Base-by-base conservation (phyloP, 2,888 invertebrate genomes). In the Heliconius cydno region DNA sequence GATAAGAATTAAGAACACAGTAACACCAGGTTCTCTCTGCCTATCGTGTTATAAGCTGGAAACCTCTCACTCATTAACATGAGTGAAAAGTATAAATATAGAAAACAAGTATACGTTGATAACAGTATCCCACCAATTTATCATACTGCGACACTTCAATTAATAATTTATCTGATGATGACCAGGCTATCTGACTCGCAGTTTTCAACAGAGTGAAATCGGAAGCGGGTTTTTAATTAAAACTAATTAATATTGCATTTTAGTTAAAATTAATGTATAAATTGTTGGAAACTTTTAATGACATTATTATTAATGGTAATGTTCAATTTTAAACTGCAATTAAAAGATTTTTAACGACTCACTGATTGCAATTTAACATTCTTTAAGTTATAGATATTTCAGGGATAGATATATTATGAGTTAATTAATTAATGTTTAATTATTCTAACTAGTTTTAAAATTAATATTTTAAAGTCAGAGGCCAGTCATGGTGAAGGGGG, bases 151-250 rank as follows among this genome's bases (percentile, higher is more conserved):
- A 72, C 30, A 30, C 22, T 30, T 57, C 72, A 72, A 72, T 72
- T 72, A 70, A n/a, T 60, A 41, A n/a, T n/a, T n/a, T 70, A 57
- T 34, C 72, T 57, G 72, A n/a, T 34, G n/a, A n/a, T 34, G 72
- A 73, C 57, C 22, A 57, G 5, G n/a, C 12, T 38, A 68, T 68
- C 5, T 68, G 68, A 68, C 6, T n/a, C n/a, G 22, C 68, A 38
- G 22, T 38, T 38, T 68, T n/a, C 68, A 68, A 38, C 12, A 34
- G 38, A 38, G 38, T 68, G 38, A n/a, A 68, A n/a, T 25, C n/a
- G 6, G 19, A 38, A 68, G 25, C 38, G 41, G 0, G 15, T 38
- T 41, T 68, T 65, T 41, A 41, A 70, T 70, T 68, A 12, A 68
- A 68, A 34, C n/a, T 38, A 68, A n/a, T 68, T 34, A 30, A 22